Evolutionary conservation across 1,140 invertebrate species (phyloP), one percentile per base, ranked within the genome.

Genomic region (Manduca sexta): DNA sequence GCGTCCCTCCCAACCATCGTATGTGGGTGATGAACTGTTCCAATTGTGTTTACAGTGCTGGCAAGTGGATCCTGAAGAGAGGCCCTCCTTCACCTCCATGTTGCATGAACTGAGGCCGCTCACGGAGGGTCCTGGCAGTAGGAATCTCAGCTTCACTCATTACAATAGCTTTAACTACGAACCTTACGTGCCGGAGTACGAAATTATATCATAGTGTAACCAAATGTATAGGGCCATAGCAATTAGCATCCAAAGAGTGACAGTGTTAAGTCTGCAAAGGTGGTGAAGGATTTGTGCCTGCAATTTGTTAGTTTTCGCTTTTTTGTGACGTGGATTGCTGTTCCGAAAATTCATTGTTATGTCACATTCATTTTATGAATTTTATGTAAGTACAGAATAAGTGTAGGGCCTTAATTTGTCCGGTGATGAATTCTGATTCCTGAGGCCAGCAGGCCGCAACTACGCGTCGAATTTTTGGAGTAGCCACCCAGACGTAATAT

Each of bases 31-130:
- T 70, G 91, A 93, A 50, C 77, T 95, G 15, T 95, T 95, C 72
- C 94, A 95, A 75, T 79, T 95, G 35, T 93, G 95, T 85, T 82
- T 92, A 3, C 92, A 94, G 53, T 96, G 94, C 66, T 97, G 94
- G 94, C 92, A 94, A 65, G 69, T 91, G n/a, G 93, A 95, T 74
- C 88, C 90, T 4, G 92, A 93, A 59, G 94, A 96, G 62, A 87
- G 94, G 57, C 94, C 93, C 0, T 52, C 69, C 1, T 86, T 86
- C 18, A 52, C 77, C 1, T 51, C 66, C 2, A 58, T 87, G 1
- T 34, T 72, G 1, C 56, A 65, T 14, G 77, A 84, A 37, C 52
- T 87, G 10, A 56, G 60, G 3, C 69, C 69, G 2, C 67, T 86
- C 26, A 52, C 69, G 0, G 69, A 72, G 6, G 69, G 67, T 2